Base-by-base conservation (phyloP, 2,797 vertebrate species). In the Hydrolagus colliei region DNA sequence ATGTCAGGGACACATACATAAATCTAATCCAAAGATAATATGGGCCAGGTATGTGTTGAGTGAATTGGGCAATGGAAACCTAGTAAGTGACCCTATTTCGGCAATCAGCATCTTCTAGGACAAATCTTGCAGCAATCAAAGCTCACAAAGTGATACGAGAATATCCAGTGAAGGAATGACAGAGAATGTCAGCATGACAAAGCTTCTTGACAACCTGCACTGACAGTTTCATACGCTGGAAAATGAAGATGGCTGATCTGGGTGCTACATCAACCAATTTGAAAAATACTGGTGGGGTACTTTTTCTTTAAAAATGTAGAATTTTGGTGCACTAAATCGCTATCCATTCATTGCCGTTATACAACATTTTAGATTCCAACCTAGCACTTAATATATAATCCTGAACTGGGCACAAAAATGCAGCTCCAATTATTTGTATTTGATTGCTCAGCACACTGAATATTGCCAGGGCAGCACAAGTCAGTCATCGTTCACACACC, bases 151-250 rank as follows among this genome's bases (percentile, higher is more conserved):
- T 59, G 41, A 59, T 76, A 59, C 8, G 8, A 76, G 41, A 76
- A 59, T n/a, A 76, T 76, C 32, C 41, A 3, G 74, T 76, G 74
- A 76, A 52, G 18, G 41, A 76, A n/a, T 35, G 59, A 59, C 41
- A 59, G 74, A 76, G 35, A 76, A 59, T 76, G 74, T 59, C 74
- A 76, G 74, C 6, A 52, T 59, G 41, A 59, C 41, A 79, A 79
- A 79, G 61, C 61, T 22, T 63, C 12, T 79, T 63, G 32, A 67
- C n/a, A 80, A 65, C 22, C 16, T 10, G 63, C 62, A 80, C 62
- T 67, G 78, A 80, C 22, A 80, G 27, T 10, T 32, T 16, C 78
- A 13, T 35, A 6, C 41, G 41, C 41, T 52, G 41, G 41, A 1
- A 52, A 52, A 52, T 35, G 35, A 80, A 35, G 62, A 65, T 65